phyloP scores from a whole-genome alignment of 2,797 vertebrate genomes.

The Crenichthys baileyi region DNA sequence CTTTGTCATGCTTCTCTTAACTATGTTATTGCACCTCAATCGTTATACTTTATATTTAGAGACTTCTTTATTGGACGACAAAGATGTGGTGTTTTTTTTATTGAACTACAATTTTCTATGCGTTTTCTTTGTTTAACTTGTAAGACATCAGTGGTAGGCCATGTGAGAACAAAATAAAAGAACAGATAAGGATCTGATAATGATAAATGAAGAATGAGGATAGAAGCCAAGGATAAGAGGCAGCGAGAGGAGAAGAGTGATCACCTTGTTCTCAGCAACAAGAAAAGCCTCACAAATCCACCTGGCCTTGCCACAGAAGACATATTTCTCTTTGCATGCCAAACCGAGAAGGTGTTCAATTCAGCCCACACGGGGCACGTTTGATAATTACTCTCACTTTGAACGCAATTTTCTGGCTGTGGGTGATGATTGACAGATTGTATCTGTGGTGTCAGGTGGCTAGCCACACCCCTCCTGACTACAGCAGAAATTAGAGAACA shows the following conservation, averaged over 20 bases:
- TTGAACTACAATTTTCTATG: background rate
- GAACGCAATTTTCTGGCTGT: conserved; percentile 73
- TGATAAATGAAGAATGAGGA: conserved; percentile 21
- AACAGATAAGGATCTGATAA: conserved; percentile 12
- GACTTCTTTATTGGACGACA: conserved; percentile 4
- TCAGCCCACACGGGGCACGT: conserved; percentile 74
- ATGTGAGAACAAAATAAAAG: background rate
- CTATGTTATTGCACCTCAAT: conserved; percentile 6
- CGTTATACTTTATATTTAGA: conserved; percentile 15
- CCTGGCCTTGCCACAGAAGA: conserved; percentile 48
- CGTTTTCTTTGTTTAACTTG: background rate
- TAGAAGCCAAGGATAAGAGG: conserved; percentile 39
- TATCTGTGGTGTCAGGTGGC: conserved; percentile 74
- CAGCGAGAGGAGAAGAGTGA: conserved; percentile 44
- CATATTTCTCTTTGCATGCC: conserved; percentile 47
- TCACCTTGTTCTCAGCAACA: conserved; percentile 47
- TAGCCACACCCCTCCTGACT: conserved; percentile 78
- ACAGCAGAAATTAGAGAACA: conserved; percentile 80
- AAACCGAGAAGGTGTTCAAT: conserved; percentile 64
- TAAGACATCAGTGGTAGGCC: background rate
- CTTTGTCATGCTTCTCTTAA: conserved; percentile 18
- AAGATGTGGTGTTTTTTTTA: background rate
- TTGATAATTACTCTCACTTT: conserved; percentile 81
- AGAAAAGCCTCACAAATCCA: conserved; percentile 53
- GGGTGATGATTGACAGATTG: conserved; percentile 81